Evolutionary conservation across 2,888 invertebrate genomes (phyloP), one percentile per base, ranked within the genome.

Genomic region (Caenorhabditis imperialis): DNA sequence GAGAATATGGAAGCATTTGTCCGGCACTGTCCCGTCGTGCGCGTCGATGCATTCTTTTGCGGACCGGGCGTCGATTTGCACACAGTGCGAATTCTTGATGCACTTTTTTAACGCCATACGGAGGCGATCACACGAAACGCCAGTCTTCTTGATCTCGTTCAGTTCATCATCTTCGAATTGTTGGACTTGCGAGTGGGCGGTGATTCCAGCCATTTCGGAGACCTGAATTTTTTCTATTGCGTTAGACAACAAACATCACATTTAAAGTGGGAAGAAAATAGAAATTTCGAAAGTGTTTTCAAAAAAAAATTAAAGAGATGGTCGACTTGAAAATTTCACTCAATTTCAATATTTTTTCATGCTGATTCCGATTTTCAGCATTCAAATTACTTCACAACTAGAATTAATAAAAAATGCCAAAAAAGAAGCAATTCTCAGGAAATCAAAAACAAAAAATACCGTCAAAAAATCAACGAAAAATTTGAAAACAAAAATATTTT

Each of bases 31-130:
- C 27, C 81, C 85, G 51, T 86, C 86, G 40, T 77, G 81, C 1
- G 84, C 79, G 42, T 83, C 75, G 42, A 86, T 77, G 45, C 86
- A 86, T n/a, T 86, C 85, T 45, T 84, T 84, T 4, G 86, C 86
- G 5, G 84, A 75, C 25, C 77, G 73, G 18, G 77, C 78, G 8
- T 79, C 57, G 30, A 67, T 44, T 72, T 85, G 85, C 5, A 85
- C 85, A 45, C 85, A 85, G 16, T 82, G 73, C 25, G 83, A 83
- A 30, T 83, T 78, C 63, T 86, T 86, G 37, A 86, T 77, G 75
- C 86, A 86, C 47, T 80, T 75, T 58, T 86, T 86, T 27, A 86
- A 70, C 23, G 82, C 85, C 53, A 81, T 79, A 8, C 86, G 74
- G 2, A 86, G 63, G 14, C 82, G 79, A 74, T 86, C 85, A 62